Percentiles rank a stretch among this genome's conserved stretches.
phyloP scores from a whole-genome alignment of 1,140 invertebrate genomes.

The Calosoma granatense region DNA sequence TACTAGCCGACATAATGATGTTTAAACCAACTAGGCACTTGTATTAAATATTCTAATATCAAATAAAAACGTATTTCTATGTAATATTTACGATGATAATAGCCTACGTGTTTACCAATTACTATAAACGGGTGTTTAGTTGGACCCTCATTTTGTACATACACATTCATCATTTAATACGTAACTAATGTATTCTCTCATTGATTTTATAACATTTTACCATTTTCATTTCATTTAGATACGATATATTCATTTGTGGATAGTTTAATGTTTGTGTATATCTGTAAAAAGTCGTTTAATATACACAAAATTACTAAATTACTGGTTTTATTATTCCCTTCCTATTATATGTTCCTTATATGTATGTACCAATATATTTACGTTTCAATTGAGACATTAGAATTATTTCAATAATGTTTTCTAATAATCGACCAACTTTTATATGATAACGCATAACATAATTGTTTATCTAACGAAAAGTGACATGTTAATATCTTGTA shows the following conservation, averaged over 20 bases:
- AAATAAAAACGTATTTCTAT: neutral
- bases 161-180: neutral
- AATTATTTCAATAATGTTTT: no score
- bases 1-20: neutral
- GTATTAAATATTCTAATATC: conserved; percentile 2
- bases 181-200: neutral
- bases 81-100: neutral
- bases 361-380: no score
- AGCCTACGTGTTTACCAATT: neutral
- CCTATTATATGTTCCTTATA: no score
- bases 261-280: conserved; percentile 7
- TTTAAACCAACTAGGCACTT: neutral
- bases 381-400: no score
- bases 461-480: no score
- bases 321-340: neutral
- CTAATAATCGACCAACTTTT: no score
- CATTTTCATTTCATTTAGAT: neutral
- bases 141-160: neutral
- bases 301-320: neutral
- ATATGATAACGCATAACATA: no score
- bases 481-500: no score
- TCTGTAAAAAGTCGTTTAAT: conserved; percentile 8
- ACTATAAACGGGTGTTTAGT: conserved; percentile 1
- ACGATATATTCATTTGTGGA: neutral
- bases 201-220: neutral